Evolutionary conservation across 2,888 invertebrate species (phyloP), one percentile per base, ranked within the genome.

Genomic region (Gastrophysa polygoni): DNA sequence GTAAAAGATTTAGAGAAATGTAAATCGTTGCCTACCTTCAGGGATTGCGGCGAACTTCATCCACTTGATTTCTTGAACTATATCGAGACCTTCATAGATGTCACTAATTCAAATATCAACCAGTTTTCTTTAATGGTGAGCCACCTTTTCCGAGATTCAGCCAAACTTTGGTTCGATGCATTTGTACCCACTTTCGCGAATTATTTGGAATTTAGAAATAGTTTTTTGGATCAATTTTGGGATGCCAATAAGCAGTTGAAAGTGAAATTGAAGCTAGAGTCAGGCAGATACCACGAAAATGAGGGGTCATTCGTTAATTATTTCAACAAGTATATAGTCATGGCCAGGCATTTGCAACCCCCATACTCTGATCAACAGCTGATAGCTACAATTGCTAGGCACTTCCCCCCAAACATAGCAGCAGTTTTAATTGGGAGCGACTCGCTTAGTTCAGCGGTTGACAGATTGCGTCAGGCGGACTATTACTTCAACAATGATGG

Each of bases 161-260:
- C 46, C 10, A 46, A 46, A 17, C 1, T 17, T 46, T 46, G 46
- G 46, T 46, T 46, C 20, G 46, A 46, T 8, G 46, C 18, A 46
- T 46, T 17, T 11, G 24, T 4, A 7, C 14, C 14, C 11, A 48
- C 21, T 3, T 48, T 21, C 14, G 14, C 18, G 14, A 20, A 20
- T 8, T 48, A 48, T 47, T 3, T 18, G 18, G 16, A 47, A 17
- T 48, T 48, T 20, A 2, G 5, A 20, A 21, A 48, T 1, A n/a
- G 21, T 2, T 48, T 48, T 24, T 21, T 48, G 24, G 20, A 48
- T 1, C 48, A 48, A 48, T 48, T 48, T 24, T 48, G 48, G 20
- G 48, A 21, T 5, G 7, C 48, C 1, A 48, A 8, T n/a, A 11
- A 20, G 24, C 48, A 24, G 5, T 10, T 21, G n/a, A 20, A 48